Base-by-base conservation (phyloP, 1,140 invertebrate species). In the Macrotrachela quadricornifera region DNA sequence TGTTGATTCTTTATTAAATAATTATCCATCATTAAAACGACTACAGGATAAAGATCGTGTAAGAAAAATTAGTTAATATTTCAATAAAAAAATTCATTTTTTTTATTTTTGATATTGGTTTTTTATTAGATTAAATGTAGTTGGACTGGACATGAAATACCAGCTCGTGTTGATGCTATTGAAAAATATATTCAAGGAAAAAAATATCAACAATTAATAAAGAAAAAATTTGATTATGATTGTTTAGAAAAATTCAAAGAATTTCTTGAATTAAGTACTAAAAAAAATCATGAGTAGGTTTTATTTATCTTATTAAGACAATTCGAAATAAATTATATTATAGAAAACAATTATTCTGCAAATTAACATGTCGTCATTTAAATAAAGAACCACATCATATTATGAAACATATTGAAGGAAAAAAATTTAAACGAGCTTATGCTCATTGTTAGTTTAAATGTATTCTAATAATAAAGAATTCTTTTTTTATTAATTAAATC, bases 101-200 rank as follows among this genome's bases (percentile, higher is more conserved):
- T 2, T 30, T 30, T 8, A 4, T 30, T 8, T 30, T 30, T 53
- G n/a, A n/a, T n/a, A n/a, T n/a, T n/a, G n/a, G n/a, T 50, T 46
- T 18, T 36, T 45, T 54, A 51, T 43, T 56, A 66, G 64, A 50
- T 66, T 12, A 58, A 57, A 55, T 66, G 64, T 58, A 55, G 45
- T 30, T 57, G 62, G n/a, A 62, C 61, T 43, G 61, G 62, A 11
- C 64, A 66, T 60, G 62, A 66, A 57, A 66, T 66, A 61, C 59
- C 63, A 43, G 51, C 51, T 37, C 55, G 44, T 16, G 43, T 49
- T 14, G 59, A 58, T 21, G 58, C 55, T 10, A 55, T 66, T 13
- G 44, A 50, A 21, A 60, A 56, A 38, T 66, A 64, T 57, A 57
- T 66, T 8, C 57, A 58, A 48, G 64, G 64, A 14, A 64, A 61